Percentiles rank a stretch among this genome's conserved stretches.
Evolutionary conservation across 64 coral and sea anemone species (phyloP).

Genomic region (Astreopora myriophthalma): DNA sequence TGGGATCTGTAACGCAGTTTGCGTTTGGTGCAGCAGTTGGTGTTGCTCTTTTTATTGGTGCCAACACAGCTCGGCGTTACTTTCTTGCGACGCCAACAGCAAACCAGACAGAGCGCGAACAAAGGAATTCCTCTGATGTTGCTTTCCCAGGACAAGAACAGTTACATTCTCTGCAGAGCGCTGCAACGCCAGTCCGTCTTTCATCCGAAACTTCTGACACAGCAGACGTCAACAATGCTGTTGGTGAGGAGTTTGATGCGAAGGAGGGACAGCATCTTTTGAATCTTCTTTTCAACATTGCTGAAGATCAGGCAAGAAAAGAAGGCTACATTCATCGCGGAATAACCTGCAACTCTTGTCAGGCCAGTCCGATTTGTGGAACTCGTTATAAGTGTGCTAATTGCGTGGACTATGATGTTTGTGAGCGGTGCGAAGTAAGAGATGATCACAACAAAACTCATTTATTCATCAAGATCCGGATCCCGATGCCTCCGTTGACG

Average conservation of each 20-base stretch:
- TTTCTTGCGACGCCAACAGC: not conserved
- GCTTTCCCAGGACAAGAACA: constrained; percentile 11
- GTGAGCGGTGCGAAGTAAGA: constrained; percentile 86
- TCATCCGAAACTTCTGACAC: not conserved
- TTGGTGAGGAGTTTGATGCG: not conserved
- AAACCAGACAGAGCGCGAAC: constrained; percentile 36
- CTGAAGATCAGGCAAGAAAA: constrained; percentile 91
- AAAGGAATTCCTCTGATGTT: not conserved
- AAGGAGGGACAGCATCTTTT: constrained; percentile 81
- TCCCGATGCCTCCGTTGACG: constrained; percentile 95
- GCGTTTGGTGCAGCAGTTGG: constrained; percentile 78
- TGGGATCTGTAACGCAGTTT: constrained; percentile 81
- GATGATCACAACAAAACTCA: constrained; percentile 96
- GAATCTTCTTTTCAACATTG: constrained; percentile 89
- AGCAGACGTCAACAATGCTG: constrained; percentile 7
- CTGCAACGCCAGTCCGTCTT: constrained; percentile 71
- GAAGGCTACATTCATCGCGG: constrained; percentile 97
- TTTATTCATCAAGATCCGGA: constrained; percentile 88
- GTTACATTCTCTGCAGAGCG: constrained; percentile 72
- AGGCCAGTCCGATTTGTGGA: constrained; percentile 91
- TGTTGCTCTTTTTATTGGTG: constrained; percentile 74
- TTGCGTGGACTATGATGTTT: constrained; percentile 97
- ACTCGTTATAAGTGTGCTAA: constrained; percentile 93
- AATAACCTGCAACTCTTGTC: constrained; percentile 95
- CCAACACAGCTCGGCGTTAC: constrained; percentile 22